Base-by-base conservation (phyloP, 2,888 invertebrate genomes). In the Agelastica alni region DNA sequence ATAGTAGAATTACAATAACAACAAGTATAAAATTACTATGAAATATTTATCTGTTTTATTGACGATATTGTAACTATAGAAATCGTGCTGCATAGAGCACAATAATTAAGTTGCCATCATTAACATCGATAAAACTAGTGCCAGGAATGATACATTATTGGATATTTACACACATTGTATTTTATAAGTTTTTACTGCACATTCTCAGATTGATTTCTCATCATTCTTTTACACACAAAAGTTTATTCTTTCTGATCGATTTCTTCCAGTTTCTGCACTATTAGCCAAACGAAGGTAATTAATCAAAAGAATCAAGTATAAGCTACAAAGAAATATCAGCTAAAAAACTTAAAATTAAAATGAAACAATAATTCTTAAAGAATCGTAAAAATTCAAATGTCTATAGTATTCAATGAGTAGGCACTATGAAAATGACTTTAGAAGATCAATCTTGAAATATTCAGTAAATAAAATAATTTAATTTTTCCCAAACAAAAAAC, bases 391-490 rank as follows among this genome's bases (percentile, higher is more conserved):
- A n/a, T n/a, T n/a, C n/a, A n/a, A n/a, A n/a, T n/a, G n/a, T n/a
- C n/a, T n/a, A n/a, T n/a, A n/a, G n/a, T n/a, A n/a, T n/a, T n/a
- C n/a, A n/a, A n/a, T n/a, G n/a, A n/a, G 37, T 45, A 39, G 12
- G 45, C 45, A 45, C 44, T 37, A 44, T 26, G 17, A 34, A 36
- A 37, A 37, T 37, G 34, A 42, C 43, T 18, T 22, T 34, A 32
- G 26, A 43, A 39, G 39, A 26, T 39, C 28, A 47, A 47, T 30
- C 37, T 47, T 18, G 26, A 39, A 10, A 47, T 47, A 47, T 46
- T 16, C 36, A 46, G 46, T 46, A 34, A 37, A 42, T n/a, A n/a
- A 39, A 37, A 45, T 22, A 56, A 43, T 54, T 45, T 46, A 7
- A 56, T 36, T 37, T 44, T 18, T 43, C 20, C 28, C 7, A 18